A percentile compares a stretch with the other conserved stretches of the same genome.
Evolutionary conservation across 1,140 invertebrate genomes (phyloP).

Genomic region (Stratiolaelaps scimitus): DNA sequence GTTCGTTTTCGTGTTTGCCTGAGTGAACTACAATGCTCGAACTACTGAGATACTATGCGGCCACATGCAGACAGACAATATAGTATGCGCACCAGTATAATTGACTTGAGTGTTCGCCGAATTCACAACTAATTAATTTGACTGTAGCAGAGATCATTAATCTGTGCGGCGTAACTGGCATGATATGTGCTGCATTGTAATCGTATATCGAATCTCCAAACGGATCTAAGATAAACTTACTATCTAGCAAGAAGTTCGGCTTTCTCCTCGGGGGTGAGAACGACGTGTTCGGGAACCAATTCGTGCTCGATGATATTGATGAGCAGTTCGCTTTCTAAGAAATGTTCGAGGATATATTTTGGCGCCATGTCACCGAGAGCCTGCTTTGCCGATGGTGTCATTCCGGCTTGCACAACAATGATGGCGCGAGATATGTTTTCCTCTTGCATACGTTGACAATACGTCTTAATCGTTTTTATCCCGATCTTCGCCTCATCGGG

Average conservation of each 20-base stretch:
- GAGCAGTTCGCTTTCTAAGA: conserved; percentile 90
- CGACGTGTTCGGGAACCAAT: conserved; percentile 94
- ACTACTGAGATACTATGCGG: too few relatives aligned
- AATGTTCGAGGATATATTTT: conserved; percentile 97
- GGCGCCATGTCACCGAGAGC: conserved; percentile 85
- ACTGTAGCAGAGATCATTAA: too few relatives aligned
- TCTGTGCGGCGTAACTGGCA: too few relatives aligned
- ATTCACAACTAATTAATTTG: conserved; percentile 28
- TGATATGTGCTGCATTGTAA: too few relatives aligned
- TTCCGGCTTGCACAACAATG: conserved; percentile 84
- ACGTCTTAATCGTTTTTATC: conserved; percentile 97
- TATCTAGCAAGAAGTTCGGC: conserved; percentile 82
- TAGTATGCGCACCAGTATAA: conserved; percentile 32
- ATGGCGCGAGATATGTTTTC: conserved; percentile 95
- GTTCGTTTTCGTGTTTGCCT: too few relatives aligned
- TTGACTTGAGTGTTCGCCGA: too few relatives aligned
- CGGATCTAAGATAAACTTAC: neutral
- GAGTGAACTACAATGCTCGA: too few relatives aligned
- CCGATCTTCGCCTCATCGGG: conserved; percentile 98
- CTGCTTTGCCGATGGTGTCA: conserved; percentile 98
- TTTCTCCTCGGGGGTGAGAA: conserved; percentile 94
- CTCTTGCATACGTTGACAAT: conserved; percentile 98
- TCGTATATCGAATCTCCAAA: too few relatives aligned
- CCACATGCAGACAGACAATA: neutral
- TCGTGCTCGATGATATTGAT: conserved; percentile 99